Base-by-base conservation (phyloP, 2,888 invertebrate genomes). In the Harmothoe impar region DNA sequence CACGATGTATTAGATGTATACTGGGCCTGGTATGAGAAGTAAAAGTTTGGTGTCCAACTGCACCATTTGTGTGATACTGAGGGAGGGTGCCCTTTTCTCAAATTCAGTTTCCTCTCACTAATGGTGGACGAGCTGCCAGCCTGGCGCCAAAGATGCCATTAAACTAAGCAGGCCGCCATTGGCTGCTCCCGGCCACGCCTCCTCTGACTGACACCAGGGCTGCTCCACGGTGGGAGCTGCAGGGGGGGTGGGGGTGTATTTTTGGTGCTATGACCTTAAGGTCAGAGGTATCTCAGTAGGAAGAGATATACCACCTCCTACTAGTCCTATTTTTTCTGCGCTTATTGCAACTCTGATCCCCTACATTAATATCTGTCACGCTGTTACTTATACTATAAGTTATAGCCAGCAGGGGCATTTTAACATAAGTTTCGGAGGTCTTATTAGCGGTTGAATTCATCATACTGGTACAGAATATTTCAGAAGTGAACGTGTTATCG, bases 141-240 rank as follows among this genome's bases (percentile, higher is more conserved):
- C 68, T 68, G 68, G 68, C 68, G 68, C 68, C 68, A n/a, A 12
- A 12, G 68, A 12, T 15, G 68, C 68, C 68, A 68, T 68, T 68
- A 68, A 68, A 12, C 68, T 12, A n/a, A n/a, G 7, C 68, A 15
- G 7, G 17, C 17, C n/a, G 17, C 68, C 20, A 68, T 15, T 68
- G 68, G 68, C 68, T 68, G 5, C 15, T n/a, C 15, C n/a, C 12
- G n/a, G n/a, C 68, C 68, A 68, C 68, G 68, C 68, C 68, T n/a
- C n/a, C n/a, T 15, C 12, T 68, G 68, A 68, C 5, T 68, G 68
- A n/a, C 43, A 43, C 10, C 43, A 10, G 5, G 3, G 43, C 43
- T 43, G 43, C 43, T 43, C 43, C 43, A 43, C 3, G 5, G 43
- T 43, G 10, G 5, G 43, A 10, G 43, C 43, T 3, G 10, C 10